Conservation (phyloP, 2,113 vertebrate genomes). For the Catharus minimus region DNA sequence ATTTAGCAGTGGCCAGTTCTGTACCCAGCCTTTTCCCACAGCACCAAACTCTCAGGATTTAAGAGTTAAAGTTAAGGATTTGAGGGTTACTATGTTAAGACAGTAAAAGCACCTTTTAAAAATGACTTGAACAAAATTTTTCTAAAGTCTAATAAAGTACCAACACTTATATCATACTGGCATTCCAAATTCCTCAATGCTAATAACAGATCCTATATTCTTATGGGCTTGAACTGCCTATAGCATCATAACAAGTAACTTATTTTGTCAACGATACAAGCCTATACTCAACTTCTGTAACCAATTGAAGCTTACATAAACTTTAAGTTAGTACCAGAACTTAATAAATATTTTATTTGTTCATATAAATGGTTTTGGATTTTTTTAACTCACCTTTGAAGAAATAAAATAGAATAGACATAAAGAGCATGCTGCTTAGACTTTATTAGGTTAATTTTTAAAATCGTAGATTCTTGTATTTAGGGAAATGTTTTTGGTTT, state of each 20-base stretch:
- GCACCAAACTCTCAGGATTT: neutral
- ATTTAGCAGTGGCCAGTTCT: too few relatives aligned
- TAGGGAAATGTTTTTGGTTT: neutral
- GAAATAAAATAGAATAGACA: neutral
- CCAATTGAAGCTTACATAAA: neutral
- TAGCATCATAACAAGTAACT: neutral
- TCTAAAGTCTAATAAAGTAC: neutral
- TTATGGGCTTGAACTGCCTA: neutral
- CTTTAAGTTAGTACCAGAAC: neutral
- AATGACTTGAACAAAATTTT: fast-evolving
- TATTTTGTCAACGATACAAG: neutral
- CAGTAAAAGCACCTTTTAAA: neutral
- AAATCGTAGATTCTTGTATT: neutral
- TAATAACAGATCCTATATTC: neutral
- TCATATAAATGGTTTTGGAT: neutral
- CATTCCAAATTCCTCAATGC: neutral
- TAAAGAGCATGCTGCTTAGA: neutral
- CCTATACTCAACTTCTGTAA: neutral
- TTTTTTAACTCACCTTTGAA: neutral
- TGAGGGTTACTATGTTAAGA: neutral
- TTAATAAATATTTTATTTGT: neutral
- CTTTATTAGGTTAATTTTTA: neutral
- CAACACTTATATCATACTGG: neutral
- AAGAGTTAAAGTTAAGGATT: neutral
- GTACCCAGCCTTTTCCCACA: neutral